Percentiles rank a stretch among this genome's conserved stretches.
Conservation (phyloP, 2,888 invertebrate species). For the Ornithoptera alexandrae region DNA sequence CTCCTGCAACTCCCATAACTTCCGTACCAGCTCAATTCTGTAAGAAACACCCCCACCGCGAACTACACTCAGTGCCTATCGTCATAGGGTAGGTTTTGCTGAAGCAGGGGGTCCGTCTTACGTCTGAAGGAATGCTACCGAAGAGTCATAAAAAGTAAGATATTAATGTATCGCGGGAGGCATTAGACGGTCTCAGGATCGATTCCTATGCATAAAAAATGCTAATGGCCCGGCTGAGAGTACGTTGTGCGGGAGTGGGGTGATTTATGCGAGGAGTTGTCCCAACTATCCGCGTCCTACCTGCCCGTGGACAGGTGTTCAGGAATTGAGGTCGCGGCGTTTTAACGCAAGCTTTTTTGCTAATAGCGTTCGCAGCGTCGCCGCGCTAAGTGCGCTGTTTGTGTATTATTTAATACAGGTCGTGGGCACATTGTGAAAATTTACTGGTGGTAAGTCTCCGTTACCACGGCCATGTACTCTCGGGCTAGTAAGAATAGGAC, state of each 20-base stretch:
- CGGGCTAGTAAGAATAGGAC: too few relatives aligned
- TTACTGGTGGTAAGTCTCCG: too few relatives aligned
- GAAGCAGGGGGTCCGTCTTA: conserved; percentile 40
- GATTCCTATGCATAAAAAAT: conserved; percentile 80
- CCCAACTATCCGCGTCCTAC: conserved; percentile 54
- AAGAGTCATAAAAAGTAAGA: conserved; percentile 80
- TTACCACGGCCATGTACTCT: too few relatives aligned
- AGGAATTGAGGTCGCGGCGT: conserved; percentile 24
- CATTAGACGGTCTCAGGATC: conserved; percentile 76
- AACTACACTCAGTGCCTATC: conserved; percentile 18
- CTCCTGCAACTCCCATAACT: conserved; percentile 58
- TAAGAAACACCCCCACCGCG: background rate
- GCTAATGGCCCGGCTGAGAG: conserved; percentile 74
- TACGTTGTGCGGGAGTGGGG: conserved; percentile 57
- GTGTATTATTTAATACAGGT: too few relatives aligned
- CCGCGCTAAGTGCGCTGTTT: conserved; percentile 3
- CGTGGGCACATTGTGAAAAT: too few relatives aligned
- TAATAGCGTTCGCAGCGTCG: conserved; percentile 17
- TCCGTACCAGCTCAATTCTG: conserved; percentile 37
- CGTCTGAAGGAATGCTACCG: conserved; percentile 64
- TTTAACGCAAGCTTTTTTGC: conserved; percentile 16
- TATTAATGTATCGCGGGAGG: conserved; percentile 81
- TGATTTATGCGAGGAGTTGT: conserved; percentile 72
- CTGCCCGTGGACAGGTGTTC: conserved; percentile 56
- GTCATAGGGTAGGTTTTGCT: conserved; percentile 18